Conservation (phyloP, 2,797 vertebrate genomes). For the Antennarius maculatus region DNA sequence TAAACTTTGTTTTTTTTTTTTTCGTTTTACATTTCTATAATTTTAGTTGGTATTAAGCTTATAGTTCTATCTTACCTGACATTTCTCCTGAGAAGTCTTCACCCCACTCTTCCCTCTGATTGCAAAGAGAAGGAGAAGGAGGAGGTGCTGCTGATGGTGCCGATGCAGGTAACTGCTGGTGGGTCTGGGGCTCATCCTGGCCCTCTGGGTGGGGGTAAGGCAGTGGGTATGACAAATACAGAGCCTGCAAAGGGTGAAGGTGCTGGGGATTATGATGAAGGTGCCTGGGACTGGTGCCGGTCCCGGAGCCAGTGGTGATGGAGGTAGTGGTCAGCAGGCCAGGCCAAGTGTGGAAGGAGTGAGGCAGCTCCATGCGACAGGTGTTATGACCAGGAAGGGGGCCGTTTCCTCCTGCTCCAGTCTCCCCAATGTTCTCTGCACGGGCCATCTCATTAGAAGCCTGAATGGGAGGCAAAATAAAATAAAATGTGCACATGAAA, state of each 20-base stretch:
- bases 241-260: conserved; percentile 30
- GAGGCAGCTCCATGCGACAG: conserved; percentile 63
- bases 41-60: background rate
- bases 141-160: conserved; percentile 16
- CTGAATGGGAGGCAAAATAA: conserved; percentile 28
- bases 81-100: conserved; percentile 27
- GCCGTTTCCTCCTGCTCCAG: conserved; percentile 40
- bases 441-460: conserved; percentile 75
- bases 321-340: conserved; percentile 27
- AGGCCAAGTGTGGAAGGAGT: conserved; percentile 37
- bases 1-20: background rate
- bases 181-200: conserved; percentile 26
- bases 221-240: conserved; percentile 27
- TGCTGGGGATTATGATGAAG: conserved; percentile 19
- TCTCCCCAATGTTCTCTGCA: conserved; percentile 67
- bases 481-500: background rate
- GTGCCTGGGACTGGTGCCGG: background rate
- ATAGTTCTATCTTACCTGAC: conserved; percentile 49
- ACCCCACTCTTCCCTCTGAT: conserved; percentile 15
- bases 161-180: conserved; percentile 25
- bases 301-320: conserved; percentile 6
- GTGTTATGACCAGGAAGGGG: conserved; percentile 40
- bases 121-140: background rate
- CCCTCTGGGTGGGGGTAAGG: conserved; percentile 13
- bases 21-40: too few species aligned